Evolutionary conservation across 1,140 invertebrate genomes (phyloP).

Genomic region (Musca domestica): DNA sequence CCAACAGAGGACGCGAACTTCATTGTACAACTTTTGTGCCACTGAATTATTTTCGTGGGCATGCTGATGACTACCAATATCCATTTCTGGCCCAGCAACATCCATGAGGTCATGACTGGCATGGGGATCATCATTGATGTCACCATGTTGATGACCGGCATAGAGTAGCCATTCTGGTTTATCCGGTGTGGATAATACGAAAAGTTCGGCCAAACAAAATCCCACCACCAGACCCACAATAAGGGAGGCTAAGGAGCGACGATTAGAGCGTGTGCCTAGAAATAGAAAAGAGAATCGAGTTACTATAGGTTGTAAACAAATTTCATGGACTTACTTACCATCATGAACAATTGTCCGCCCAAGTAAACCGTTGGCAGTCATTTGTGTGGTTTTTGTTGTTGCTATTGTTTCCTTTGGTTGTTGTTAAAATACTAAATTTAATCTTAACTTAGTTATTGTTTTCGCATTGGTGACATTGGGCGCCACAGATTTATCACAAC

Average conservation of each 20-base stretch:
- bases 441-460: no score
- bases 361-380: conserved; percentile 45
- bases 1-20: conserved; percentile 89
- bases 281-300: neutral
- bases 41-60: conserved; percentile 59
- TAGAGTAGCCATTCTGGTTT: conserved; percentile 36
- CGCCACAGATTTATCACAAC: no score
- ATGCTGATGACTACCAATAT: conserved; percentile 52
- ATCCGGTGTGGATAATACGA: conserved; percentile 40
- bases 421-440: no score
- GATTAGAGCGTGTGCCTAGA: conserved; percentile 41
- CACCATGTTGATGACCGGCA: conserved; percentile 43
- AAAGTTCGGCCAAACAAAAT: conserved; percentile 48
- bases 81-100: conserved; percentile 58
- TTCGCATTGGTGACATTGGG: no score
- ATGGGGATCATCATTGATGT: conserved; percentile 63
- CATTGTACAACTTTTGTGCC: conserved; percentile 71
- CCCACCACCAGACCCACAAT: conserved; percentile 48
- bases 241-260: conserved; percentile 44
- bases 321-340: conserved; percentile 29
- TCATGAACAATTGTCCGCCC: conserved; percentile 44
- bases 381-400: conserved; percentile 29
- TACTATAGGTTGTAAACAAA: neutral
- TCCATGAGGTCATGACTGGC: conserved; percentile 60
- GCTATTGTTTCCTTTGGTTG: neutral